Base-by-base conservation (phyloP, 2,113 vertebrate genomes). In the Pelvicachromis taeniatus region DNA sequence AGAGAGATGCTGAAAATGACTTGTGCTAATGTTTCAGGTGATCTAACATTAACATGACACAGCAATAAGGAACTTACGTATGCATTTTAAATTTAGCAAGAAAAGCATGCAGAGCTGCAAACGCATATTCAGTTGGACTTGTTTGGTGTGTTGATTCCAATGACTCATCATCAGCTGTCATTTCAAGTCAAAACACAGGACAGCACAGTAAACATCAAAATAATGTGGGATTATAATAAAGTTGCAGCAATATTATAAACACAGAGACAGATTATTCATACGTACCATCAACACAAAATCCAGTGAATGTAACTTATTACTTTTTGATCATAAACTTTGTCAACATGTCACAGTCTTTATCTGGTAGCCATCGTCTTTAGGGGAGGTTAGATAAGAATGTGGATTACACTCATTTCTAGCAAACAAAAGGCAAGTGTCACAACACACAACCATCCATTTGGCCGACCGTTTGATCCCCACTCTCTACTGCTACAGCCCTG, bases 361-460 rank as follows among this genome's bases (percentile, higher is more conserved):
- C 9, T 59, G 56, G 56, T 33, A 2, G 61, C 19, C 2, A 35
- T 40, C 59, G 38, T 38, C 0, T 11, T 4, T 35, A 21, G 1
- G 6, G 59, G 33, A 38, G 59, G 31, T 0, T 38, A 0, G 0
- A 35, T 35, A 63, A 35, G 0, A n/a, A 12, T 9, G 6, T 63
- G 10, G 59, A 63, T 12, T 2, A 63, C 59, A 3, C 17, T 63
- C 59, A 21, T 13, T 38, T 63, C 59, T 38, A 63, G 38, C 33
- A 38, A n/a, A 63, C 59, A 0, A 59, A 31, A 63, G 59, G 3
- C 59, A 4, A 35, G 59, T 35, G 6, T 17, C 17, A 35, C 31
- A 63, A 7, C 31, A 3, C 17, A 3, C 35, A 9, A 63, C 31
- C n/a, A 21, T 53, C 19, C 9, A 3, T 1, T 13, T 4, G 21